Conservation (phyloP, 1,140 invertebrate genomes). For the Eupeodes corollae region DNA sequence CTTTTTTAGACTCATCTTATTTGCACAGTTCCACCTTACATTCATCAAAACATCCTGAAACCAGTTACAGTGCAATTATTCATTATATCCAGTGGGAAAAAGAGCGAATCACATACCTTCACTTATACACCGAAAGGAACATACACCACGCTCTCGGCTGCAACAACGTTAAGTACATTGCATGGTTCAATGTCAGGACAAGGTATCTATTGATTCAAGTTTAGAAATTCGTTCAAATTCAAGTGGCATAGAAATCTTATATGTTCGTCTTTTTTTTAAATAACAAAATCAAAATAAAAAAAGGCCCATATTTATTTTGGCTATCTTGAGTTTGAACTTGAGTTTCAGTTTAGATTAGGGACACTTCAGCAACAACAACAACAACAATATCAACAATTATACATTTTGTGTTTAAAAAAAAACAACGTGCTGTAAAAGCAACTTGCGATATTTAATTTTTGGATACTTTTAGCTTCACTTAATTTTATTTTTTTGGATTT, state of each 20-base stretch:
- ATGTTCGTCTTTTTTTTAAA: background rate
- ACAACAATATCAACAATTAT: too few relatives aligned
- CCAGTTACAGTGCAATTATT: constrained; percentile 63
- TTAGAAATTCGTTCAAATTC: too few relatives aligned
- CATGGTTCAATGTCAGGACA: constrained; percentile 9
- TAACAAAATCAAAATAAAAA: background rate
- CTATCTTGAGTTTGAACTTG: background rate
- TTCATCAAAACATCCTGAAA: constrained; percentile 49
- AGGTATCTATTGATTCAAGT: constrained; percentile 22
- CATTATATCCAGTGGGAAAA: constrained; percentile 76
- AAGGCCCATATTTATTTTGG: background rate
- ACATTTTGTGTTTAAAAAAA: too few relatives aligned
- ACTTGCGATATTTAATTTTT: too few relatives aligned
- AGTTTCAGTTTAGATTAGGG: too few relatives aligned
- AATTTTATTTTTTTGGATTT: too few relatives aligned
- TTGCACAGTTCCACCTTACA: constrained; percentile 76
- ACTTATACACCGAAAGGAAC: constrained; percentile 56
- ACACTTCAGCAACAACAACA: too few relatives aligned
- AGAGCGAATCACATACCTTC: constrained; percentile 78
- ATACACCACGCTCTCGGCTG: constrained; percentile 29
- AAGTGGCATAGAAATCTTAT: too few relatives aligned
- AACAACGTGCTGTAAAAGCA: too few relatives aligned
- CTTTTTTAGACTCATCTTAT: constrained; percentile 78
- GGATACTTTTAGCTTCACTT: too few relatives aligned
- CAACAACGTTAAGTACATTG: constrained; percentile 29